Percentiles rank a stretch among this genome's conserved stretches.
Evolutionary conservation across 2,888 invertebrate species (phyloP).

Genomic region (Stenolophus ochropezus): DNA sequence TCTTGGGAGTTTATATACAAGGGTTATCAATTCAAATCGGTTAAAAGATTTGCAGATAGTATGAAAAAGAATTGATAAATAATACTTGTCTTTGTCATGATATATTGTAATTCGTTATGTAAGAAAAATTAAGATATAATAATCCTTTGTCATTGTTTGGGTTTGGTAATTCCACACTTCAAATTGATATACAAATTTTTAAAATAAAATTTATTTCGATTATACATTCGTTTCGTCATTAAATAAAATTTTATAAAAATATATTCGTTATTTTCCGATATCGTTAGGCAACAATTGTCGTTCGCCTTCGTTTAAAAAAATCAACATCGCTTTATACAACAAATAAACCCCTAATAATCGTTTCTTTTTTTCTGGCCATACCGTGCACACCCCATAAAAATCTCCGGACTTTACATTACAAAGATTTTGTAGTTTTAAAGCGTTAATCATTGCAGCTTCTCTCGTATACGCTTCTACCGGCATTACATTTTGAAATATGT

Average conservation of each 20-base stretch:
- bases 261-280: conserved; percentile 69
- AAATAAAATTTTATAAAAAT: not conserved
- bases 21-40: not conserved
- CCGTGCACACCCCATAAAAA: conserved; percentile 86
- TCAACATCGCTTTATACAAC: conserved; percentile 87
- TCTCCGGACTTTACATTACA: conserved; percentile 88
- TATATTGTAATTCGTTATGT: no score
- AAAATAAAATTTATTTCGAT: no score
- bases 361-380: conserved; percentile 84
- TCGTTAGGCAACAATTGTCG: conserved; percentile 88
- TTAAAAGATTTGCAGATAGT: not conserved
- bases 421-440: conserved; percentile 84
- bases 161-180: no score
- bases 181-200: no score
- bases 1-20: not conserved
- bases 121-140: no score
- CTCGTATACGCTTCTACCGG: conserved; percentile 94
- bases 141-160: no score
- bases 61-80: not conserved
- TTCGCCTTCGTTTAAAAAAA: conserved; percentile 92
- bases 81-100: not conserved
- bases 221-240: not conserved
- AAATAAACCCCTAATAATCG: conserved; percentile 86
- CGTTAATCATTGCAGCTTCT: conserved; percentile 96
- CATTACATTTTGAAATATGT: conserved; percentile 92